Evolutionary conservation across 2,797 vertebrate species (phyloP).

Genomic region (Selene dorsalis): DNA sequence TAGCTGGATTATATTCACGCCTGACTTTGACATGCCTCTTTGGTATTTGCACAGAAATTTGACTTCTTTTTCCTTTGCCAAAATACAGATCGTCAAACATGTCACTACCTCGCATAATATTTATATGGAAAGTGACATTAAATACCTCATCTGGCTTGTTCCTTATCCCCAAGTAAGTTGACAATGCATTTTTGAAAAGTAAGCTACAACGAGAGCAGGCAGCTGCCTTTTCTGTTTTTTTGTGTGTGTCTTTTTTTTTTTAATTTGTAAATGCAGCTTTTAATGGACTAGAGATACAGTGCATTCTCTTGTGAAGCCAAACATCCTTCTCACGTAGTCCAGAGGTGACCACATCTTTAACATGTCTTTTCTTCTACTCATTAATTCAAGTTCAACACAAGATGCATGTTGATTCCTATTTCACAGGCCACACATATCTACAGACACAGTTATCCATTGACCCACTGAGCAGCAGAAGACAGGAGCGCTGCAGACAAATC

Average conservation of each 20-base stretch:
- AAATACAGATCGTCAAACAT: constrained; percentile 28
- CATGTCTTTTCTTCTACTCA: not conserved
- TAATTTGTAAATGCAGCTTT: not conserved
- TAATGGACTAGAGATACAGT: constrained; percentile 1
- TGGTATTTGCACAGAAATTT: constrained; percentile 21
- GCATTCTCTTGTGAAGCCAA: constrained; percentile 3
- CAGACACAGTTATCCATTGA: constrained; percentile 47
- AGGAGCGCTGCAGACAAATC: constrained; percentile 59
- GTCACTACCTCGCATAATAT: constrained; percentile 19
- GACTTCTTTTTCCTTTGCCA: constrained; percentile 16
- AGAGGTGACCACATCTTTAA: constrained; percentile 2
- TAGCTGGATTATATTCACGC: constrained; percentile 27
- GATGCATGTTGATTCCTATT: constrained; percentile 16
- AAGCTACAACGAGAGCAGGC: constrained; percentile 7
- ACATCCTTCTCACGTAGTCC: not conserved
- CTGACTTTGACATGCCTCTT: constrained; percentile 20
- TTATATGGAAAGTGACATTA: constrained; percentile 20
- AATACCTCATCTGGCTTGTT: constrained; percentile 31
- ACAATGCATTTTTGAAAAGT: constrained; percentile 34
- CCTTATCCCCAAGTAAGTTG: constrained; percentile 26
- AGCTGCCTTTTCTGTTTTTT: not conserved
- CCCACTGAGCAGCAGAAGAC: constrained; percentile 47
- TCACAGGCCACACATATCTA: constrained; percentile 23
- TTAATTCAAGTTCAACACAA: constrained; percentile 11
- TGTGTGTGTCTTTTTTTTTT: not conserved